Conservation (phyloP, 2,888 invertebrate genomes). For the Heliconius hortense region DNA sequence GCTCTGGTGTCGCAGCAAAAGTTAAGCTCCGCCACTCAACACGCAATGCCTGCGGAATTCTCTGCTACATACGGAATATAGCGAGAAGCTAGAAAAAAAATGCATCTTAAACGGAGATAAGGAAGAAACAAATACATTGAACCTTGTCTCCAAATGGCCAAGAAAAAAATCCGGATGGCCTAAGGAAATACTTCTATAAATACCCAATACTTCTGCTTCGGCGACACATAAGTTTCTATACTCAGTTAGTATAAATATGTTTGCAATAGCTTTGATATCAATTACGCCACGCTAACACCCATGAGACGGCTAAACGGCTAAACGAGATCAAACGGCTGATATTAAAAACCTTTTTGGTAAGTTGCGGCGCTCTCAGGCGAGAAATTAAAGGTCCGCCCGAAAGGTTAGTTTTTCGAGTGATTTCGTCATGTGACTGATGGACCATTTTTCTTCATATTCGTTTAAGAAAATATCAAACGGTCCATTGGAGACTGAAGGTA, state of each 20-base stretch:
- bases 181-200: too few species aligned
- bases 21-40: too few species aligned
- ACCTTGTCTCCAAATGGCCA: too few species aligned
- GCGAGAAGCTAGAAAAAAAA: neutral
- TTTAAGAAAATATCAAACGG: slow-evolving; percentile 31
- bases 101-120: neutral
- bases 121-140: neutral
- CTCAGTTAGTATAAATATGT: slow-evolving; percentile 24
- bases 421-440: slow-evolving; percentile 46
- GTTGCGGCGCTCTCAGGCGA: slow-evolving; percentile 58
- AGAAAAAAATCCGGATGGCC: neutral
- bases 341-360: slow-evolving; percentile 54
- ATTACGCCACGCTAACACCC: slow-evolving; percentile 41
- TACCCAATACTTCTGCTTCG: neutral
- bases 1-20: too few species aligned
- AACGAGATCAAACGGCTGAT: slow-evolving; percentile 56
- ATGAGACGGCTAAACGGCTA: slow-evolving; percentile 47
- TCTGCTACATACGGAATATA: too few species aligned
- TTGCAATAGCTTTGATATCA: slow-evolving; percentile 32
- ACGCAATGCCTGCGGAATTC: too few species aligned
- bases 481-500: slow-evolving; percentile 11
- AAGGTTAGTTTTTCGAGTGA: slow-evolving; percentile 56
- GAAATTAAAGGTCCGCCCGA: slow-evolving; percentile 60
- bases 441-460: slow-evolving; percentile 40
- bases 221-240: neutral